Evolutionary conservation across 2,888 invertebrate genomes (phyloP).

Genomic region (Apocheima hispidaria): DNA sequence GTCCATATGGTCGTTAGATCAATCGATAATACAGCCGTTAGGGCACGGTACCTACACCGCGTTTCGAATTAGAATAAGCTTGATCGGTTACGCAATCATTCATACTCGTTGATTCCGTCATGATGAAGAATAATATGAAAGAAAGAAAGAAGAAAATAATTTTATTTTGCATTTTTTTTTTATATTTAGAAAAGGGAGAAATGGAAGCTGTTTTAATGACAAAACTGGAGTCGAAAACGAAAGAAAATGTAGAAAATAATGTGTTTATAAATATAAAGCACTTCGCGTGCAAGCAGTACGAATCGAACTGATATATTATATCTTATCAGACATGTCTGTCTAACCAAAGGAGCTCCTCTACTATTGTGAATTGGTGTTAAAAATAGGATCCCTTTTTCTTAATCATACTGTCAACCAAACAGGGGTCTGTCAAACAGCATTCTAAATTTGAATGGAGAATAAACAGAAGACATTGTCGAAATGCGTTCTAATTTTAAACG

Average conservation of each 20-base stretch:
- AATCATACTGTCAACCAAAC: conserved; percentile 13
- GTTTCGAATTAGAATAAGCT: conserved; percentile 13
- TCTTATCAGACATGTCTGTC: not conserved
- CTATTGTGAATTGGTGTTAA: not conserved
- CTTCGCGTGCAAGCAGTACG: no score
- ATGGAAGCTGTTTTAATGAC: no score
- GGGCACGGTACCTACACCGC: conserved; percentile 5
- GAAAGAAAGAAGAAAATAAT: no score
- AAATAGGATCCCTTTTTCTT: conserved; percentile 3
- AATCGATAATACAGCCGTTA: conserved; percentile 27
- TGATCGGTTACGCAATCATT: not conserved
- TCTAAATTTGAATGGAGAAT: conserved; percentile 39
- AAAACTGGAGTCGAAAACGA: no score
- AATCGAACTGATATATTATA: no score
- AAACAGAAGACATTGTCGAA: conserved; percentile 32
- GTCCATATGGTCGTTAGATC: conserved; percentile 30
- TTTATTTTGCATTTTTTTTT: no score
- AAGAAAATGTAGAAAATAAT: no score
- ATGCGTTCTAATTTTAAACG: conserved; percentile 43
- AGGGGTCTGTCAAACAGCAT: conserved; percentile 29
- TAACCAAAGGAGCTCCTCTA: not conserved
- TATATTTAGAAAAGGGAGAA: no score
- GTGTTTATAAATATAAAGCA: no score
- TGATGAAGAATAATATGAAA: no score
- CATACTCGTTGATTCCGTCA: not conserved